Evolutionary conservation across 1,140 invertebrate species (phyloP).

Genomic region (Aphaenogaster floridana): DNA sequence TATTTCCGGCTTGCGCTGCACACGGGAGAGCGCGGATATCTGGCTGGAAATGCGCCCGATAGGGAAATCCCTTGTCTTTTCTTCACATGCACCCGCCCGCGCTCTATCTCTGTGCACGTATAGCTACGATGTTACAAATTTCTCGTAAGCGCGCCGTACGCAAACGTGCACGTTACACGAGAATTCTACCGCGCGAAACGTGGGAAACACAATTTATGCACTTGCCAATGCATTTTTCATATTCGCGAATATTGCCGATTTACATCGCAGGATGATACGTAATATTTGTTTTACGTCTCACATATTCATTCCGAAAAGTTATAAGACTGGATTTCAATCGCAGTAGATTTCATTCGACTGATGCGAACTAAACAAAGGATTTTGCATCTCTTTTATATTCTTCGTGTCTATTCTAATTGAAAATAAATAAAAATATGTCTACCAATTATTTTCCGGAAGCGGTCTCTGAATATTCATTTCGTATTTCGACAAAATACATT

Average conservation of each 20-base stretch:
- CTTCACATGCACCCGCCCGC: neutral
- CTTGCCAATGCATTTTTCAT: neutral
- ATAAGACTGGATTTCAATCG: neutral
- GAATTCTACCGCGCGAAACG: conserved; percentile 34
- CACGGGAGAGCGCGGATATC: conserved; percentile 50
- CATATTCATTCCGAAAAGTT: neutral
- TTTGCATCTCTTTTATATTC: neutral
- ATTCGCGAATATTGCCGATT: neutral
- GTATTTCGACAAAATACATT: conserved; percentile 6
- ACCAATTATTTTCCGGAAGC: neutral
- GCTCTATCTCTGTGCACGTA: neutral
- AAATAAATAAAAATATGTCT: neutral
- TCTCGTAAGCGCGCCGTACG: neutral
- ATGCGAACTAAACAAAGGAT: neutral
- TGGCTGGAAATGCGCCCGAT: conserved; percentile 54
- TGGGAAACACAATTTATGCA: conserved; percentile 24
- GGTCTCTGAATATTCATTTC: neutral
- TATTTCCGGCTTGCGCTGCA: conserved; percentile 65
- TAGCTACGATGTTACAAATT: conserved; percentile 28
- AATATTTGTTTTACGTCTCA: neutral
- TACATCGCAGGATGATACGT: neutral
- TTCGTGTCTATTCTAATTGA: neutral
- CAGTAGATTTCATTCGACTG: neutral
- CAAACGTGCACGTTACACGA: neutral
- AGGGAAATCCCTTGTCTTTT: conserved; percentile 55